Evolutionary conservation across 2,113 vertebrate genomes (phyloP).

Genomic region (Lepus europaeus): DNA sequence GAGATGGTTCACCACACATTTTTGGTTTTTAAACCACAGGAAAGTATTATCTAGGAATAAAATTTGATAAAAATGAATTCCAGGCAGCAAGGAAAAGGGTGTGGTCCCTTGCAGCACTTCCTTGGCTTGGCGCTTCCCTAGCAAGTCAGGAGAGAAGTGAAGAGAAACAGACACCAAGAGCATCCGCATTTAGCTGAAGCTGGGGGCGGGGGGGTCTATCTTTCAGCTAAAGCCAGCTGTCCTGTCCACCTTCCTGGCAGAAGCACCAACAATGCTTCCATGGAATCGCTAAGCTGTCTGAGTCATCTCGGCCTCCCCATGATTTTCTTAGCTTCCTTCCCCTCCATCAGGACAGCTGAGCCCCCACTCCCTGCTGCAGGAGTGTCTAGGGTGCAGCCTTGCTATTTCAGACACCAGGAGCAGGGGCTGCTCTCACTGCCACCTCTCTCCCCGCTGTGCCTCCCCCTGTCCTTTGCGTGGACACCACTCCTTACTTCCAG

Average conservation of each 20-base stretch:
- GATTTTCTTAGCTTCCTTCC: background rate
- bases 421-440: too few relatives aligned
- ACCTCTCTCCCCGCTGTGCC: background rate
- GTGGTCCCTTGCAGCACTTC: background rate
- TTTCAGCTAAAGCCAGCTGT: background rate
- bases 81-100: background rate
- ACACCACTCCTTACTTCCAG: background rate
- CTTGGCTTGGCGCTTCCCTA: background rate
- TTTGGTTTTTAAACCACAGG: background rate
- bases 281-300: background rate
- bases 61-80: background rate
- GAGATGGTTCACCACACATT: background rate
- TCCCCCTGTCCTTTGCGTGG: background rate
- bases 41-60: background rate
- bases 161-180: background rate
- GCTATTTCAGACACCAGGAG: background rate
- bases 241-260: background rate
- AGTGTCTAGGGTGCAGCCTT: background rate
- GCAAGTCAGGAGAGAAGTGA: background rate
- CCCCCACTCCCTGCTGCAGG: too few relatives aligned
- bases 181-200: background rate
- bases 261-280: background rate
- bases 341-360: background rate
- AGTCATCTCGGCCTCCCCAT: too few relatives aligned
- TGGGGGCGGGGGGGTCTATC: too few relatives aligned